phyloP scores from a whole-genome alignment of 2,797 vertebrate genomes.

The Eulemur albifrons region DNA sequence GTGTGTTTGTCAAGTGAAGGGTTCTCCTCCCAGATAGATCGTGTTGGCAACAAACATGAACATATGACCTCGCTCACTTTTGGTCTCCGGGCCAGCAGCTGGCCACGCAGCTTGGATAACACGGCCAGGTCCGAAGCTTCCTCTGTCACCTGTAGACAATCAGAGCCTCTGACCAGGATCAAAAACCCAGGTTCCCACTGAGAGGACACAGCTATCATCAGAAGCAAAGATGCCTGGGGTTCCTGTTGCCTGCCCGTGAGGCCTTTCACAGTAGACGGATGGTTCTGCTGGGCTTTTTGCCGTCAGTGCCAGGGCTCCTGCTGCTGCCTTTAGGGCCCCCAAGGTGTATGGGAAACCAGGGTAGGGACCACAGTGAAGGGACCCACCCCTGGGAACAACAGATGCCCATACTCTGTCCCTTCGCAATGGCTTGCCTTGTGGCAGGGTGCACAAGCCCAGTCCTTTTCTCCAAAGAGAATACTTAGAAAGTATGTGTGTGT shows the following conservation, averaged over 20 bases:
- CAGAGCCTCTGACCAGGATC: background rate
- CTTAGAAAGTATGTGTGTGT: background rate
- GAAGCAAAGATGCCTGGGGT: background rate
- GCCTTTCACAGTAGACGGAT: background rate
- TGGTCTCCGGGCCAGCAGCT: background rate
- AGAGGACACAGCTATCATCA: background rate
- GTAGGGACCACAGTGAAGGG: background rate
- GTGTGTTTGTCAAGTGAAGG: background rate
- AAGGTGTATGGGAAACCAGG: background rate
- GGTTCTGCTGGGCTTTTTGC: background rate
- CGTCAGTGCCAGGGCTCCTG: background rate
- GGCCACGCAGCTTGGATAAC: rapidly evolving
- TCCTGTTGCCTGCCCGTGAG: background rate
- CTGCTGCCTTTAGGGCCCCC: background rate
- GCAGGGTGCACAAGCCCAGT: background rate
- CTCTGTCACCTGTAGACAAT: background rate
- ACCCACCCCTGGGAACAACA: background rate
- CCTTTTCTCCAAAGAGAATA: background rate
- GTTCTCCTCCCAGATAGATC: background rate
- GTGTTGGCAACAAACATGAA: rapidly evolving
- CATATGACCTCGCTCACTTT: background rate
- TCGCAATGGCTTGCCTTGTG: background rate
- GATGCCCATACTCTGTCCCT: background rate
- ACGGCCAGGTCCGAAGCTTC: background rate
- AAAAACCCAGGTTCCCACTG: background rate